phyloP scores from a whole-genome alignment of 2,888 invertebrate genomes.

The Epirrhoe alternata region DNA sequence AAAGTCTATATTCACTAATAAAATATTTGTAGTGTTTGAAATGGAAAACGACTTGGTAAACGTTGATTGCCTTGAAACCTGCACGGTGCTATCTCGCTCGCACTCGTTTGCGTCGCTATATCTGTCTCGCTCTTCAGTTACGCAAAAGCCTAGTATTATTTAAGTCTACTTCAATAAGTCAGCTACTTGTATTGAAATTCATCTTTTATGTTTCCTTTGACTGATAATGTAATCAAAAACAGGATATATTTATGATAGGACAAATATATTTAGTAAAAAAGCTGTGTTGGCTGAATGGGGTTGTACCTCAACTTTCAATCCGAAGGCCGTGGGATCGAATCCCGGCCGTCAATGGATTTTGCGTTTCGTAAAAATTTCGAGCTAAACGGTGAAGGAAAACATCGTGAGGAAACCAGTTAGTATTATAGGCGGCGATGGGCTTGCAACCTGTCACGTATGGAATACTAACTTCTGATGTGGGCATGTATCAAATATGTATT shows the following conservation, averaged over 20 bases:
- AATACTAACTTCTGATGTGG: too few species aligned
- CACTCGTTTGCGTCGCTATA: constrained; percentile 42
- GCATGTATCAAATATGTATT: too few species aligned
- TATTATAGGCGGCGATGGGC: too few species aligned
- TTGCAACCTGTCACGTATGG: too few species aligned
- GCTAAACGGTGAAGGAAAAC: too few species aligned
- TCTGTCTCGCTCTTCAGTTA: constrained; percentile 56
- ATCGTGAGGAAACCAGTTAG: too few species aligned
- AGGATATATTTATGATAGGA: neutral
- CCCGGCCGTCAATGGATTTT: too few species aligned
- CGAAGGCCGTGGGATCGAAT: too few species aligned
- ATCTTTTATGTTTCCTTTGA: neutral
- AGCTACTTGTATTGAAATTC: constrained; percentile 18
- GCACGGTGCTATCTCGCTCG: constrained; percentile 57
- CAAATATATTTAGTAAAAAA: too few species aligned
- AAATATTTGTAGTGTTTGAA: constrained; percentile 51
- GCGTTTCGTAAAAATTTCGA: too few species aligned
- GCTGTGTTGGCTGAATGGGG: too few species aligned
- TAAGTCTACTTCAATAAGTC: constrained; percentile 11
- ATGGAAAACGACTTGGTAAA: constrained; percentile 77
- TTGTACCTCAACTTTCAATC: too few species aligned
- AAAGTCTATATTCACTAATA: constrained; percentile 1
- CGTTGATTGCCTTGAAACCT: constrained; percentile 81
- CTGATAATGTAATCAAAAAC: neutral
- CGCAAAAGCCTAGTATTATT: constrained; percentile 64